Base-by-base conservation (phyloP, 2,888 invertebrate genomes). In the Brachynemurus nebulosus region DNA sequence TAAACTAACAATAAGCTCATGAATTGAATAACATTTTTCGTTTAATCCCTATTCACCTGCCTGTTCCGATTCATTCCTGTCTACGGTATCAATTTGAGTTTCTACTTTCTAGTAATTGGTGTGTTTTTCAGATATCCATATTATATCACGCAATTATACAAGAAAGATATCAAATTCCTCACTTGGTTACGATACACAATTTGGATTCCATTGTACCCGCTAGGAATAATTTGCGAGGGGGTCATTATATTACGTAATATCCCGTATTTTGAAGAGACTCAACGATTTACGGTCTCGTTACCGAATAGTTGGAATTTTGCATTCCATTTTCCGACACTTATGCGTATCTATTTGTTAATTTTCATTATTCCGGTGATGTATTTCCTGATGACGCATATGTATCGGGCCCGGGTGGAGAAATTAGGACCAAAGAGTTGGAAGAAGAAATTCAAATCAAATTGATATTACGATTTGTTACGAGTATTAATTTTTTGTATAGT, bases 141-240 rank as follows among this genome's bases (percentile, higher is more conserved):
- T 65, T 96, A 96, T 65, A 80, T 93, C 58, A 70, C 82, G 0
- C 81, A 85, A 55, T 65, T 88, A 1, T 74, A 88, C 56, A 79
- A 85, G 46, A 76, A 74, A 19, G 78, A 88, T 47, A 69, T 85
- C 23, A 70, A 74, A 37, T 55, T 85, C 3, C 62, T 96, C 7
- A 93, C 90, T 0, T 96, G 95, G 95, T 65, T 96, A 2, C 74
- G 96, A 12, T 95, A 96, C 63, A 84, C 88, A 0, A 71, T 90
- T 45, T 97, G 95, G 95, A 88, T 96, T 51, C 80, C 89, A 0
- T 70, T 95, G 0, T 96, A 95, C 63, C 96, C 96, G 0, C 59
- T 92, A 30, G 95, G 93, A 5, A 79, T 92, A 53, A 57, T 90
- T 1, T 84, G 86, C 56, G 95, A 96, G 68, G 84, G 88, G 0